A percentile compares a stretch with the other conserved stretches of the same genome.
Conservation (phyloP, 1,140 invertebrate species). For the Phenacoccus solenopsis region DNA sequence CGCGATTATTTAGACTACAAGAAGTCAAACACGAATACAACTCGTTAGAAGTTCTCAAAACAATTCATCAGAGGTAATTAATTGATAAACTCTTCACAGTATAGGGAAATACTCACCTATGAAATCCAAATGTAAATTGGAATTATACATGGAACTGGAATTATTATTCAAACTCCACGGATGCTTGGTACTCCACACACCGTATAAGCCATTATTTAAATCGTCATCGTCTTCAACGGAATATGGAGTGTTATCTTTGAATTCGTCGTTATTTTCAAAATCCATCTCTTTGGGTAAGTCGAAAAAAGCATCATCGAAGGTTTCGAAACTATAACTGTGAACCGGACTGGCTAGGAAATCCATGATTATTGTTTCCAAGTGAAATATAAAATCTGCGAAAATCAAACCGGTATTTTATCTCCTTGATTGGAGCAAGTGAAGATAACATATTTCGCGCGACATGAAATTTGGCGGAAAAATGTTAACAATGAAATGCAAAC, state of each 20-base stretch:
- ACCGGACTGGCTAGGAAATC: background rate
- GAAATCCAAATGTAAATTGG: slow-evolving; percentile 36
- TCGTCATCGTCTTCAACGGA: background rate
- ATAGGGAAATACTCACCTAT: background rate
- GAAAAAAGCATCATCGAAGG: slow-evolving; percentile 10
- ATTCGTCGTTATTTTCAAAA: background rate
- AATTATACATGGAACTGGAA: slow-evolving; percentile 31
- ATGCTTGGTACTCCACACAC: slow-evolving; percentile 4
- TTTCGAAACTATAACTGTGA: background rate
- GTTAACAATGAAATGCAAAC: too few species aligned
- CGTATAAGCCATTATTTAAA: slow-evolving; percentile 4
- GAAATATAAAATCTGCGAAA: background rate
- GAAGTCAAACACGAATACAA: too few species aligned
- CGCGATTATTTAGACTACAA: too few species aligned
- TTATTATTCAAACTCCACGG: slow-evolving; percentile 10
- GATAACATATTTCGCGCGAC: background rate
- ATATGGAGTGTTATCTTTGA: background rate
- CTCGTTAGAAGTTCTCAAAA: too few species aligned
- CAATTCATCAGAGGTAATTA: too few species aligned
- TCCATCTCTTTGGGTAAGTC: slow-evolving; percentile 11
- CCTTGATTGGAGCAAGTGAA: background rate
- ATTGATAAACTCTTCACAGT: too few species aligned
- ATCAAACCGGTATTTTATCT: background rate
- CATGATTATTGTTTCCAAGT: background rate
- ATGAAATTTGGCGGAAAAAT: background rate